Percentiles rank a stretch among this genome's conserved stretches.
Conservation (phyloP, 2,797 vertebrate species). For the Cercopithecus mitis region DNA sequence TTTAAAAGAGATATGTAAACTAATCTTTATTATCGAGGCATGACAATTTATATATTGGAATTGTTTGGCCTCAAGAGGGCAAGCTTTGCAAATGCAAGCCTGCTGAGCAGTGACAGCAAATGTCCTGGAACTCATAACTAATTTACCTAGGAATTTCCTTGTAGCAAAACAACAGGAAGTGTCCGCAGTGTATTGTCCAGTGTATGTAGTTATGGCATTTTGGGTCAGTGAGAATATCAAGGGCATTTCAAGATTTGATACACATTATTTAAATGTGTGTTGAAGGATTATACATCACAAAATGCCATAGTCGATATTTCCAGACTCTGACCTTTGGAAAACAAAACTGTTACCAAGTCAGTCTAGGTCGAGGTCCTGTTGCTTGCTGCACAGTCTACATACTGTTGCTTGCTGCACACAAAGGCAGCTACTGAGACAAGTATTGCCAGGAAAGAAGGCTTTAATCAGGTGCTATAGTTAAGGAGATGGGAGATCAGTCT, state of each 20-base stretch:
- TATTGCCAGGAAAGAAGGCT: neutral
- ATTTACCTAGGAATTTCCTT: neutral
- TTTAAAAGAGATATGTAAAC: neutral
- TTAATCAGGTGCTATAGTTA: neutral
- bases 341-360: neutral
- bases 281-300: neutral
- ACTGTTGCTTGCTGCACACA: neutral
- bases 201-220: neutral
- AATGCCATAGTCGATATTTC: neutral
- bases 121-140: neutral
- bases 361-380: neutral
- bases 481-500: neutral
- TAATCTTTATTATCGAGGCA: neutral
- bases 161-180: neutral
- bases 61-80: conserved; percentile 24
- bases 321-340: neutral
- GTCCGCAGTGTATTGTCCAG: neutral
- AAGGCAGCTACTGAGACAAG: neutral
- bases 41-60: neutral
- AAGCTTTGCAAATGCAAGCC: conserved; percentile 54
- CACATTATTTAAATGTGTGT: neutral
- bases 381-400: neutral
- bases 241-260: neutral
- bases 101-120: neutral
- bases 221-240: neutral